Evolutionary conservation across 2,113 vertebrate species (phyloP).

Genomic region (Rhegmatorhina hoffmannsi): DNA sequence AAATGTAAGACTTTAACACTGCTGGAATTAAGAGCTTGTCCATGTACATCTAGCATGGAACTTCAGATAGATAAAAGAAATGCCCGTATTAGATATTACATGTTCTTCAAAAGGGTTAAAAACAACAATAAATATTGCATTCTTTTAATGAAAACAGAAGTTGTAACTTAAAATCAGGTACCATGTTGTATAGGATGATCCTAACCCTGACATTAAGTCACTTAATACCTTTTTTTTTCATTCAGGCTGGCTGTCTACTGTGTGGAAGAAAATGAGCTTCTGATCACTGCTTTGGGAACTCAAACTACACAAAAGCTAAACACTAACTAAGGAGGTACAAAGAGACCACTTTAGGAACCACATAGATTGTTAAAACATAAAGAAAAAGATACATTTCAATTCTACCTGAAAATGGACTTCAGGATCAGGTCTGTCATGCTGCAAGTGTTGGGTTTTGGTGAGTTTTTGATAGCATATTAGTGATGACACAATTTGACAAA

Average conservation of each 20-base stretch:
- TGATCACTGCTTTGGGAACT: background rate
- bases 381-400: background rate
- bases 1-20: background rate
- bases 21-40: background rate
- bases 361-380: background rate
- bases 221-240: background rate
- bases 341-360: background rate
- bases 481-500: background rate
- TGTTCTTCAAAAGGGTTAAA: background rate
- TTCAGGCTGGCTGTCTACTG: background rate
- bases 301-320: background rate
- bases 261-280: background rate
- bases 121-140: background rate
- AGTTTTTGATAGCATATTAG: background rate
- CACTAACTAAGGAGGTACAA: background rate
- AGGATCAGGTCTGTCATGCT: background rate
- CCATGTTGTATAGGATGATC: background rate
- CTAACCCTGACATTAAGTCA: background rate
- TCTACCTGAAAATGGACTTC: background rate
- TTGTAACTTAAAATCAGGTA: background rate
- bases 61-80: background rate
- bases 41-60: background rate
- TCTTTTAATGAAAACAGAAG: background rate
- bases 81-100: background rate
- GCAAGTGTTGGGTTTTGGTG: background rate